phyloP scores from a whole-genome alignment of 1,140 invertebrate species.

The Drosophila grimshawi region DNA sequence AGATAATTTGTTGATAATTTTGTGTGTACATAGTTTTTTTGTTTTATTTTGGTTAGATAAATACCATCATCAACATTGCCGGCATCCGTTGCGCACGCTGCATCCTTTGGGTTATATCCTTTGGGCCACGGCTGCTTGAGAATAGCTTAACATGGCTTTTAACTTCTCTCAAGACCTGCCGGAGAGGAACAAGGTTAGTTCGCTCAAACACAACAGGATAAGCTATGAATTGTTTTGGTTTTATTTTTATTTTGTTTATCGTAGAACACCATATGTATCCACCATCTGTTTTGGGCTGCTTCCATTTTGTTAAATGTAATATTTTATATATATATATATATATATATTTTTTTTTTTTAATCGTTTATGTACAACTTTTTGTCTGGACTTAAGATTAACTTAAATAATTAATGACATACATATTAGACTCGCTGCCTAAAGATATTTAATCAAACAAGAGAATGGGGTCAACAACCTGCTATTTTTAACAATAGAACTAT shows the following conservation, averaged over 20 bases:
- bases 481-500: slow-evolving; percentile 1
- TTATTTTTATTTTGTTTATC: slow-evolving; percentile 41
- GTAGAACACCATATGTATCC: slow-evolving; percentile 3
- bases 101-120: slow-evolving; percentile 52
- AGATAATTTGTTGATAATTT: slow-evolving; percentile 80
- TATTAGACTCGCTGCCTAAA: slow-evolving; percentile 13
- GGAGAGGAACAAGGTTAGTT: slow-evolving; percentile 85
- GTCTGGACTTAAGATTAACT: slow-evolving; percentile 67
- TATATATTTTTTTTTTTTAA: neutral
- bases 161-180: slow-evolving; percentile 84
- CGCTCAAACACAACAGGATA: slow-evolving; percentile 85
- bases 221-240: slow-evolving; percentile 71
- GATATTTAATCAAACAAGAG: slow-evolving; percentile 3
- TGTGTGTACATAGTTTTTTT: slow-evolving; percentile 77
- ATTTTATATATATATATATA: neutral
- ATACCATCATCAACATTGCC: slow-evolving; percentile 79
- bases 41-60: slow-evolving; percentile 84
- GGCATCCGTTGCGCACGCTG: slow-evolving; percentile 57
- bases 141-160: slow-evolving; percentile 71
- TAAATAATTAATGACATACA: slow-evolving; percentile 54
- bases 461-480: slow-evolving; percentile 6
- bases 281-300: slow-evolving; percentile 37
- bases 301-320: slow-evolving; percentile 36
- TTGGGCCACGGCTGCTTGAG: slow-evolving; percentile 64
- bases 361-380: slow-evolving; percentile 24